Evolutionary conservation across 2,113 vertebrate genomes (phyloP), one percentile per base, ranked within the genome.

Genomic region (Coreoperca whiteheadi): DNA sequence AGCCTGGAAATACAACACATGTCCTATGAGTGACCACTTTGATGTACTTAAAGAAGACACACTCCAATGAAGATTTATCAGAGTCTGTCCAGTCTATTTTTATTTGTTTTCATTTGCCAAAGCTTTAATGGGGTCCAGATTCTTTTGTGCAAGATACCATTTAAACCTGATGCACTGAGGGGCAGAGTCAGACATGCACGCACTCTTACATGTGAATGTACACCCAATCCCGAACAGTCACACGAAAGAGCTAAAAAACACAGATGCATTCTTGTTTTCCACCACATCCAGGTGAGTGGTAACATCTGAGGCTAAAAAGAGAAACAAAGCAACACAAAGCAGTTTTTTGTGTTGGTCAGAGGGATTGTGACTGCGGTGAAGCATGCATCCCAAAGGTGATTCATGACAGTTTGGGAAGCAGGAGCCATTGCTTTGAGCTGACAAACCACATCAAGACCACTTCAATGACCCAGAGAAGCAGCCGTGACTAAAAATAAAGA

Each of bases 401-500:
- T 90, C 80, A 83, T 83, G 88, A 87, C 82, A 85, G 84, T 87
- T 87, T 74, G 82, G 83, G 63, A 86, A 57, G 53, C 25, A 53
- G 70, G 65, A 46, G 77, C 73, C 48, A 57, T 79, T 74, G 68
- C 89, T 83, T 82, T 83, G 71, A 87, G 81, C 80, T 81, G 88
- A 79, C 88, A 87, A 70, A 87, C 86, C 83, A 90, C 86, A 81
- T 92, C 82, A 87, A 86, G 82, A 90, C 81, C 85, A 89, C 89
- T 92, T 93, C 90, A 95, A 91, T 90, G 94, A 93, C 91, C 94
- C 83, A 81, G 84, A 91, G 92, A 94, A 88, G 83, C 81, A 89
- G 90, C 77, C 90, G 70, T 91, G 90, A 93, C 93, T 95, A 95
- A 94, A 96, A 95, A 94, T 94, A 94, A 93, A 86, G 75, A 87